phyloP scores from a whole-genome alignment of 2,888 invertebrate genomes.

The Tipula vernalis region DNA sequence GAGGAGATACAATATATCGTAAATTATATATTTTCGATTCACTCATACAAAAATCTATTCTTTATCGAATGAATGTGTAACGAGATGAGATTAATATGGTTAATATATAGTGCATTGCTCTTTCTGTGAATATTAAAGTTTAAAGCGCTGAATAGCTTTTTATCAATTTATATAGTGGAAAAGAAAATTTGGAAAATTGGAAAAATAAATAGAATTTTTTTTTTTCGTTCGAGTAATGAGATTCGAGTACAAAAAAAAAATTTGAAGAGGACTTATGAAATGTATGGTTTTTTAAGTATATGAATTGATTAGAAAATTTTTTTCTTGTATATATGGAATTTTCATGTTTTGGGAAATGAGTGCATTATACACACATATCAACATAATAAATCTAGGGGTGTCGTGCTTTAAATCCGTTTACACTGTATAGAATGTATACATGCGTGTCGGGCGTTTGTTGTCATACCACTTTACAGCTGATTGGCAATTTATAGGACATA shows the following conservation, averaged over 20 bases:
- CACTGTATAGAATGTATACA: neutral
- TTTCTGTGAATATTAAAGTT: neutral
- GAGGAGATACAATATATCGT: neutral
- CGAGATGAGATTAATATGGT: neutral
- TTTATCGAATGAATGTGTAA: neutral
- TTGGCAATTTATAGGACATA: neutral
- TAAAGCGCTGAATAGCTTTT: neutral
- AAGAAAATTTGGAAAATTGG: neutral
- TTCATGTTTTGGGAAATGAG: neutral
- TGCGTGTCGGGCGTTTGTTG: neutral
- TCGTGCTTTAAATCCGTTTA: neutral
- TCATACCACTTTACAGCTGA: neutral
- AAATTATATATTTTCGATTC: neutral
- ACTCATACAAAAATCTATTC: neutral
- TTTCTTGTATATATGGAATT: neutral
- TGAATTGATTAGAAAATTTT: neutral
- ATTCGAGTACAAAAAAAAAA: neutral
- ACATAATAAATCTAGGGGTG: neutral
- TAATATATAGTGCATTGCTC: neutral
- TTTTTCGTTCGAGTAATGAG: neutral
- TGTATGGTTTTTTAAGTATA: neutral
- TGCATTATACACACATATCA: neutral
- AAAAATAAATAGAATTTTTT: neutral
- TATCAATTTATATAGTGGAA: neutral
- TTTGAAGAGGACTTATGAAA: neutral